Evolutionary conservation across 2,113 vertebrate genomes (phyloP).

Genomic region (Trematomus loennbergii): DNA sequence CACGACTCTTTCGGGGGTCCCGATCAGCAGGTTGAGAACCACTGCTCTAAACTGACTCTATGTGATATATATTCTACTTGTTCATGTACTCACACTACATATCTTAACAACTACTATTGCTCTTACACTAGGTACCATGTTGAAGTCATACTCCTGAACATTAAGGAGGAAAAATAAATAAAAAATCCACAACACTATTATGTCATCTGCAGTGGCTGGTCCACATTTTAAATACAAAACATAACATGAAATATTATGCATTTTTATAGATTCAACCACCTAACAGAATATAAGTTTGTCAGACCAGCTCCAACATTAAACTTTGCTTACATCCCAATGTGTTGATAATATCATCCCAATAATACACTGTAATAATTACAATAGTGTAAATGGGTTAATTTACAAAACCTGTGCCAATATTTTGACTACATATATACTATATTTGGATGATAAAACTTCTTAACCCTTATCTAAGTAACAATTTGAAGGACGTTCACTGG

Average conservation of each 20-base stretch:
- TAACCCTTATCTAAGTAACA: neutral
- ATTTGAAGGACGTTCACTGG: neutral
- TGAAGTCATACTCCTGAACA: neutral
- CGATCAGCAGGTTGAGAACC: neutral
- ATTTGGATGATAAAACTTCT: neutral
- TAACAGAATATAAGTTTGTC: neutral
- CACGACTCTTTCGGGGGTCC: neutral
- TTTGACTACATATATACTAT: neutral
- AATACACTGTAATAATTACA: neutral
- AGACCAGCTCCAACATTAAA: neutral
- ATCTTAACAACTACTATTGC: neutral
- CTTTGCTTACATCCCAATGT: neutral
- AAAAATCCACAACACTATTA: neutral
- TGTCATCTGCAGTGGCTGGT: neutral
- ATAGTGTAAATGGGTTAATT: neutral
- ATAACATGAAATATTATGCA: neutral
- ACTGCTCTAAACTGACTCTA: neutral
- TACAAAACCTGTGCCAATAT: neutral
- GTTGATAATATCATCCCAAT: neutral
- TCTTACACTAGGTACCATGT: neutral
- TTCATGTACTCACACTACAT: neutral
- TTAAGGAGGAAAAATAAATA: neutral
- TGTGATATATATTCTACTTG: neutral
- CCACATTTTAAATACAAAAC: neutral
- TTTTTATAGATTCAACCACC: neutral